Percentiles rank a stretch among this genome's conserved stretches.
These are phyloP conservation scores for Allygus modestus DNA, from an alignment of 2,888 invertebrate species.

Conservation along the genomic window DNA sequence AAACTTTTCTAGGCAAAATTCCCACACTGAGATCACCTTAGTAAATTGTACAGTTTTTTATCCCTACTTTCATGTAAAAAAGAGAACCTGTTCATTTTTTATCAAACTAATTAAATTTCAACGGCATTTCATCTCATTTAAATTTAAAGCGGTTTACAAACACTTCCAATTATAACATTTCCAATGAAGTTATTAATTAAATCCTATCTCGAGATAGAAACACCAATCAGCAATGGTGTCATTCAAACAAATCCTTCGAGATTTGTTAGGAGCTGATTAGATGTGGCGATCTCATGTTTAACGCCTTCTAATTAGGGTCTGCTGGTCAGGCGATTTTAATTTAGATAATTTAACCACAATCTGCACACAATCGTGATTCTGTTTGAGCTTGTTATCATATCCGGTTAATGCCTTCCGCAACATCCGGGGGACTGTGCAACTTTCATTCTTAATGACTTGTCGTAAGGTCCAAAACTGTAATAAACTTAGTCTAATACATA, in stretches of 20 bases:
- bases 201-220: background rate
- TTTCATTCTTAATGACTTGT: background rate
- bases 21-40: no score
- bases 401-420: background rate
- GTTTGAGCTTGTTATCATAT: constrained; percentile 46
- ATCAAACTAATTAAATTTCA: no score
- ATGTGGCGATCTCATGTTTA: constrained; percentile 30
- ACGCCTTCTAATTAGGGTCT: constrained; percentile 12
- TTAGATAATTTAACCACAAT: constrained; percentile 42
- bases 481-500: no score
- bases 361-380: constrained; percentile 36
- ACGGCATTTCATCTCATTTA: no score
- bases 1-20: no score
- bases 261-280: constrained; percentile 14
- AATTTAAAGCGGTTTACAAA: no score
- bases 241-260: constrained; percentile 17
- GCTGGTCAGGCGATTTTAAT: constrained; percentile 30
- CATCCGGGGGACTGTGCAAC: background rate
- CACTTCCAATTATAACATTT: no score
- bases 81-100: no score
- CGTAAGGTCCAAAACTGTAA: no score
- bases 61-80: no score
- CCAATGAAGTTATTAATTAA: background rate
- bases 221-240: background rate
- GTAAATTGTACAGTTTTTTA: no score